Conservation (phyloP, 1,140 invertebrate genomes). For the Orchesella cincta region DNA sequence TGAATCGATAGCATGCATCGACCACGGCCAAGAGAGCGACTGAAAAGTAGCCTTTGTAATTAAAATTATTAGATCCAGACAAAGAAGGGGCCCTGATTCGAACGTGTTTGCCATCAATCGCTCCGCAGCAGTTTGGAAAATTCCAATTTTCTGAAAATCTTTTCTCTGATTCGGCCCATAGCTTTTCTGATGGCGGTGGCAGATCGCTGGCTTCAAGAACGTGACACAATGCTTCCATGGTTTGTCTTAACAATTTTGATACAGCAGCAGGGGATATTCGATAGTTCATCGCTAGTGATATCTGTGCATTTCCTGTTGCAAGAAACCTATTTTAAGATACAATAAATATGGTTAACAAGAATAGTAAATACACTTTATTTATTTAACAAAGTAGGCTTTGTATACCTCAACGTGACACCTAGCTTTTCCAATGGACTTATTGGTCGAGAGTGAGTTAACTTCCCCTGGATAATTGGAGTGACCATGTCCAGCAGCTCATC, state of each 20-base stretch:
- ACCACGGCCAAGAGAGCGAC: constrained; percentile 41
- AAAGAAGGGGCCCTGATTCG: constrained; percentile 32
- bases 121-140: constrained; percentile 51
- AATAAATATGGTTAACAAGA: no score
- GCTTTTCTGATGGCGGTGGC: not conserved
- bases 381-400: not conserved
- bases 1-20: constrained; percentile 48
- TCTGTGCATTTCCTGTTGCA: constrained; percentile 33
- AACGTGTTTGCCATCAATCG: constrained; percentile 51
- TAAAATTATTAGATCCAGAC: constrained; percentile 42
- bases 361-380: not conserved
- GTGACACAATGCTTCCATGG: constrained; percentile 23
- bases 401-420: not conserved
- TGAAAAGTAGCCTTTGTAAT: constrained; percentile 46
- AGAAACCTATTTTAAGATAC: constrained; percentile 19
- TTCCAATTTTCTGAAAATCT: constrained; percentile 48
- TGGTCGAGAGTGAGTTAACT: not conserved
- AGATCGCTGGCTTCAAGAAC: constrained; percentile 3
- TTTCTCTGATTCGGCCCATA: constrained; percentile 27
- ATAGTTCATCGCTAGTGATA: constrained; percentile 10
- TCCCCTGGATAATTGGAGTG: not conserved
- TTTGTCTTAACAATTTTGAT: not conserved
- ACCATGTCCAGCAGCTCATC: not conserved
- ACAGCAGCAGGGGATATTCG: constrained; percentile 27
- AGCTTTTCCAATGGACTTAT: not conserved